Conservation (phyloP, 2,888 invertebrate genomes). For the Zelleria hepariella region DNA sequence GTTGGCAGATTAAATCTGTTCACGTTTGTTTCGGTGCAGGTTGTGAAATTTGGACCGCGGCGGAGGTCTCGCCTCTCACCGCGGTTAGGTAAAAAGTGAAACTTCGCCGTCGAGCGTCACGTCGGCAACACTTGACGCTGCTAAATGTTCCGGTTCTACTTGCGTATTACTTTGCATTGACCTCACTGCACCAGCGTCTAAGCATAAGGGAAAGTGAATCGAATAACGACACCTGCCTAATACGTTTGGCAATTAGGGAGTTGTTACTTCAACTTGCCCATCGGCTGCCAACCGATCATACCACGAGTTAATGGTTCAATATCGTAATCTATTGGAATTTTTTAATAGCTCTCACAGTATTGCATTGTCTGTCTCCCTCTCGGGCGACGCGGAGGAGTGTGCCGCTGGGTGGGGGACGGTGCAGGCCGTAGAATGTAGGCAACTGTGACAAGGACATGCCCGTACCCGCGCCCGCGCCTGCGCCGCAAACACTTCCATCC, state of each 20-base stretch:
- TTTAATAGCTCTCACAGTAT: constrained; percentile 48
- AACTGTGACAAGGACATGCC: constrained; percentile 72
- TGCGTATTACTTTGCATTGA: not conserved
- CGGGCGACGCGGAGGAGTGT: constrained; percentile 23
- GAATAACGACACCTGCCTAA: not conserved
- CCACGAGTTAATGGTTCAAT: not conserved
- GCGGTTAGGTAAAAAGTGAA: constrained; percentile 64
- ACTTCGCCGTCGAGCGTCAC: constrained; percentile 56
- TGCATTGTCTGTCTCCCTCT: constrained; percentile 61
- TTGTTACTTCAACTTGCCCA: not conserved
- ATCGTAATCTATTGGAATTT: constrained; percentile 36
- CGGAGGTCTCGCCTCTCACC: constrained; percentile 65
- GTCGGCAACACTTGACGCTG: constrained; percentile 42
- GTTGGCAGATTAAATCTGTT: constrained; percentile 31
- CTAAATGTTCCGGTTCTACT: constrained; percentile 58
- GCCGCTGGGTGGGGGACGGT: constrained; percentile 41
- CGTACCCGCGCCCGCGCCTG: constrained; percentile 46
- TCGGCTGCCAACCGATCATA: not conserved
- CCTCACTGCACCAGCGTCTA: not conserved
- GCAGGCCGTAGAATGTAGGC: constrained; percentile 67
- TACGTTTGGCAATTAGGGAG: not conserved
- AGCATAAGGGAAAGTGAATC: not conserved
- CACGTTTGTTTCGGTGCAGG: constrained; percentile 43
- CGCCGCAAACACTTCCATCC: constrained; percentile 60
- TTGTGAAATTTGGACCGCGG: constrained; percentile 65